These are phyloP conservation scores for Lindbergichthys nudifrons DNA, from an alignment of 2,797 vertebrate species.

Conservation along the genomic window DNA sequence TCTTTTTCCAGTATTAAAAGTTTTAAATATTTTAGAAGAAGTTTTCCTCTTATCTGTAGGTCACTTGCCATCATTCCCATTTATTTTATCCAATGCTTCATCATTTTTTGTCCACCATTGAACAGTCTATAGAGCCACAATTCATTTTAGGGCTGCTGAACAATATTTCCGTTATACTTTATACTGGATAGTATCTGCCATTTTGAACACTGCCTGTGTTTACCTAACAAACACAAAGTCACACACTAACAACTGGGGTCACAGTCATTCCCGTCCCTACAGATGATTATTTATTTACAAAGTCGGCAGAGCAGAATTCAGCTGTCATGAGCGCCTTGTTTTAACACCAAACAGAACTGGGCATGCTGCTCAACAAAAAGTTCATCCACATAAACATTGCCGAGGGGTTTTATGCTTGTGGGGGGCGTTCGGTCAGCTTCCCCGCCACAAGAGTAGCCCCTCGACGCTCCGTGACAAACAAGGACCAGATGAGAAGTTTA, in stretches of 20 bases:
- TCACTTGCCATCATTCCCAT: no score
- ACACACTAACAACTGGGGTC: background rate
- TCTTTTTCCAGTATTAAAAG: no score
- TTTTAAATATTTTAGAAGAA: no score
- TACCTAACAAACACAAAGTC: background rate
- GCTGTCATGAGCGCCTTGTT: conserved; percentile 47
- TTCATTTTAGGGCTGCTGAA: no score
- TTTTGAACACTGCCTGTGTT: background rate
- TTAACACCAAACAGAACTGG: conserved; percentile 45
- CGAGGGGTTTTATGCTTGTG: conserved; percentile 9
- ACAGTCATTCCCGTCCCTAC: conserved; percentile 52
- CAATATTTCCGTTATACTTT: no score
- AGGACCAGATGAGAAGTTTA: conserved; percentile 73
- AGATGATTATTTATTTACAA: conserved; percentile 64
- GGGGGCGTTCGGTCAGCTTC: conserved; percentile 36
- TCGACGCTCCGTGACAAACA: conserved; percentile 66
- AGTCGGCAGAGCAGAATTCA: conserved; percentile 35
- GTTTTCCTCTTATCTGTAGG: no score
- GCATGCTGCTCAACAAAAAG: conserved; percentile 15
- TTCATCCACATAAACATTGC: conserved; percentile 33
- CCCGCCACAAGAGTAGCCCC: conserved; percentile 49
- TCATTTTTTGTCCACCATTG: no score
- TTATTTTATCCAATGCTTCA: no score
- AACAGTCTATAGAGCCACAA: no score
- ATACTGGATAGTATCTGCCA: no score